These are phyloP conservation scores for Actinernus sp. DNA, from an alignment of 92 coral and sea anemone species.

Conservation along the genomic window DNA sequence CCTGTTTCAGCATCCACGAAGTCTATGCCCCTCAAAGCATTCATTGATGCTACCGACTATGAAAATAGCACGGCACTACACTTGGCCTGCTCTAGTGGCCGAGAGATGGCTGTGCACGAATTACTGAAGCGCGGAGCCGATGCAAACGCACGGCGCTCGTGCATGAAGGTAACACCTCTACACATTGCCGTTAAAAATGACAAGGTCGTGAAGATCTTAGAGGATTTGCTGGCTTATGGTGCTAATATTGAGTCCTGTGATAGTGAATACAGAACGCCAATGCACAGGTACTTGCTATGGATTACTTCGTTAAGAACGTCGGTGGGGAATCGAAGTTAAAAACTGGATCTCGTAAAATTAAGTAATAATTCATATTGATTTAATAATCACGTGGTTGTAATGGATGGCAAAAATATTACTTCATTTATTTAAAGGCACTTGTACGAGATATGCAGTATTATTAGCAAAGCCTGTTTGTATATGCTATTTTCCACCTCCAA, in stretches of 20 bases:
- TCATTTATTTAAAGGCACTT: no score
- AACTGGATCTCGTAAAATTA: no score
- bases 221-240: constrained; percentile 67
- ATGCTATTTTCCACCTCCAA: no score
- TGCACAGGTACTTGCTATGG: constrained; percentile 78
- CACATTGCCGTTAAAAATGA: constrained; percentile 71
- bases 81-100: constrained; percentile 54
- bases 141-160: constrained; percentile 32
- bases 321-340: no score
- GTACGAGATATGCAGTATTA: no score
- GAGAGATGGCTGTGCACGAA: constrained; percentile 29
- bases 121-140: constrained; percentile 71
- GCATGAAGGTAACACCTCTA: constrained; percentile 48
- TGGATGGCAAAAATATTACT: no score
- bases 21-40: no score
- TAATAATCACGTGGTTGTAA: no score
- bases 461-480: no score
- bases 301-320: no score
- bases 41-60: constrained; percentile 42
- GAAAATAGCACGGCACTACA: constrained; percentile 64
- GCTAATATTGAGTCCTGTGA: constrained; percentile 61
- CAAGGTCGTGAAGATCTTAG: constrained; percentile 50
- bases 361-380: no score
- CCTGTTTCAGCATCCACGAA: no score
- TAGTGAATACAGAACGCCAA: constrained; percentile 71